Conservation (phyloP, 1,140 invertebrate species). For the Lucilia cuprina region DNA sequence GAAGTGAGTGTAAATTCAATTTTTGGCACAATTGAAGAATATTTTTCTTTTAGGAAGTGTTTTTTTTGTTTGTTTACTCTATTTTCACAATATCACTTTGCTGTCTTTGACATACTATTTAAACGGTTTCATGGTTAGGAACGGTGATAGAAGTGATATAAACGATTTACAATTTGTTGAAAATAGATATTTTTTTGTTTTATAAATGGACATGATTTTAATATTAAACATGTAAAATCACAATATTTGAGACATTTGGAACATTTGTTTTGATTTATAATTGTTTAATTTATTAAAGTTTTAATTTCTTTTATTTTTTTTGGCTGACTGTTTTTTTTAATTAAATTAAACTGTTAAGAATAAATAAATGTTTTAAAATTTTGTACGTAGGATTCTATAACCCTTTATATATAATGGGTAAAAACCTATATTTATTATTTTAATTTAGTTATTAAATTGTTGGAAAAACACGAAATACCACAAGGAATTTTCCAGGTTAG, state of each 20-base stretch:
- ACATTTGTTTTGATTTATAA: background rate
- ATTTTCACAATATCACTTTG: background rate
- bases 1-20: background rate
- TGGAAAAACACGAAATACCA: too few species aligned
- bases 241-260: background rate
- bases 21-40: conserved; percentile 29
- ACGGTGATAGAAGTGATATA: background rate
- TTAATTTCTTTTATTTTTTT: too few species aligned
- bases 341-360: background rate
- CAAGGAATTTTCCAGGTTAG: too few species aligned
- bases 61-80: background rate
- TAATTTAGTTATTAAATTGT: too few species aligned
- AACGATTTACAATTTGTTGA: background rate
- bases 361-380: background rate
- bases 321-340: too few species aligned
- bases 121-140: conserved; percentile 3
- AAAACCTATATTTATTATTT: too few species aligned
- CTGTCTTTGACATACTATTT: background rate
- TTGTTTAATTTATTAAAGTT: background rate
- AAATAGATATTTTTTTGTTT: background rate
- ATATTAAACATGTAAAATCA: background rate
- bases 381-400: background rate
- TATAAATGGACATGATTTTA: background rate
- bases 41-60: background rate
- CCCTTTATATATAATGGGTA: too few species aligned